A percentile compares a stretch with the other conserved stretches of the same genome.
phyloP scores from a whole-genome alignment of 1,140 invertebrate species.

The Platorchestia sp. region DNA sequence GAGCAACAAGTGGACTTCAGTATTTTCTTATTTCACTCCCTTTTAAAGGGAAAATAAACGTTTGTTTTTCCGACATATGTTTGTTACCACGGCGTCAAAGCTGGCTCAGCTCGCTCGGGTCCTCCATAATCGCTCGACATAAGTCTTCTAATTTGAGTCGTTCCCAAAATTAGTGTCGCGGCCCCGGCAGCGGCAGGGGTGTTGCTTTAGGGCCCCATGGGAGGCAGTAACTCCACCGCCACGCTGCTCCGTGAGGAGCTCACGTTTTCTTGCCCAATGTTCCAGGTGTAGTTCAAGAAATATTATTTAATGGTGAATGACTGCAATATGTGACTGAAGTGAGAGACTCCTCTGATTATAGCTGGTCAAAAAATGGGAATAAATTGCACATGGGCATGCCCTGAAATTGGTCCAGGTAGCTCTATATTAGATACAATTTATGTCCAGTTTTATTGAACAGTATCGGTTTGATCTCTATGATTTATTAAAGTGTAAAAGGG shows the following conservation, averaged over 20 bases:
- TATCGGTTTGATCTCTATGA: no score
- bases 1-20: neutral
- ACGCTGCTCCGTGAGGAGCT: neutral
- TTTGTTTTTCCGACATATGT: neutral
- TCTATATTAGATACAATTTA: neutral
- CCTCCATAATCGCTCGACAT: constrained; percentile 14
- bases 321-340: neutral
- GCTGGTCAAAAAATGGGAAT: no score
- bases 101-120: neutral
- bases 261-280: no score
- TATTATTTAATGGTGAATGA: neutral
- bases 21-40: neutral
- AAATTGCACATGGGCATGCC: no score
- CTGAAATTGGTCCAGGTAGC: no score
- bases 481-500: no score
- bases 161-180: neutral
- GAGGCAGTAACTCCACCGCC: neutral
- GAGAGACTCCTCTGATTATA: no score
- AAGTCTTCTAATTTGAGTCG: constrained; percentile 3
- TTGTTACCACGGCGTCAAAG: neutral
- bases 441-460: neutral
- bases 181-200: neutral
- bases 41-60: neutral
- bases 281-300: neutral
- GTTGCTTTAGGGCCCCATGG: neutral